Evolutionary conservation across 2,888 invertebrate genomes (phyloP), one percentile per base, ranked within the genome.

Genomic region (Biston stratarius): DNA sequence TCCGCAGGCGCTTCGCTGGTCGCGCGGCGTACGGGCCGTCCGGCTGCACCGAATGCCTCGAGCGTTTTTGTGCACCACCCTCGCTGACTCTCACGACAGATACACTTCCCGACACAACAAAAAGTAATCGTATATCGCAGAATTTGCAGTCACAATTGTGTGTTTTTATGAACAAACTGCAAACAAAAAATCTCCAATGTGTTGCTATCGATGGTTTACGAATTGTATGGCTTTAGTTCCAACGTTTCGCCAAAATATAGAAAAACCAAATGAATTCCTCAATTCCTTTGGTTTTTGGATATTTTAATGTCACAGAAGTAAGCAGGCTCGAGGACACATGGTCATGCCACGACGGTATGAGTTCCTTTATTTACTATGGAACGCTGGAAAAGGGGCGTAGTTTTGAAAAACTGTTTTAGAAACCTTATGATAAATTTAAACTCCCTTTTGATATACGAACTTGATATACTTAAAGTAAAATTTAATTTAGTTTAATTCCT

Each of bases 61-160:
- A 82, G 85, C 84, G 89, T 89, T 91, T 90, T 90, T 89, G 87
- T 84, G 78, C 80, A 78, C 83, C 83, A 76, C 84, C 81, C 67
- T 67, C 49, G 49, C 51, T 59, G 55, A 48, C 62, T 36, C 81
- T 83, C 83, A 80, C 80, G 82, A 76, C 82, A 86, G 79, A 81
- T 80, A 79, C 78, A 82, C 76, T 79, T 78, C 72, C 74, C 70
- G 73, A 59, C 64, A 74, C 61, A 80, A 80, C 82, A 80, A 81
- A 81, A 83, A 82, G 80, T 76, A 78, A 82, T 80, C 76, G 75
- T 77, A 72, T 76, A 76, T 63, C 65, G 61, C 60, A 59, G 47
- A 64, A 53, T 61, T 66, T 61, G 57, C 57, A 59, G 58, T 49
- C 61, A 44, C 52, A 24, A 36, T 45, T 51, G 38, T 12, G 9